Percentiles rank a stretch among this genome's conserved stretches.
phyloP scores from a whole-genome alignment of 2,797 vertebrate species.

The Chlorospingus flavigularis region DNA sequence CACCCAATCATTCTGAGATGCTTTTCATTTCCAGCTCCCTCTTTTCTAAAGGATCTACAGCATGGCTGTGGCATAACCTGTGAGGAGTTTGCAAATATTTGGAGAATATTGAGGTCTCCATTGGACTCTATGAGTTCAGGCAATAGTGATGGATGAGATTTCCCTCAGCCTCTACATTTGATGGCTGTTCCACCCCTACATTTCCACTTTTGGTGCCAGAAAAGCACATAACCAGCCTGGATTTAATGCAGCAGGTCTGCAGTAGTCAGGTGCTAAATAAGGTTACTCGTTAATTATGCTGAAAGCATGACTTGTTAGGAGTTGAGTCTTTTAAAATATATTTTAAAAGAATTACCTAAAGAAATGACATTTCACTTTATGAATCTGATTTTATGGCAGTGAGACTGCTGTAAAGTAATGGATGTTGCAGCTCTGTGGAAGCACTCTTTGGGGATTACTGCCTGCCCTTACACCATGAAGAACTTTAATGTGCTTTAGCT shows the following conservation, averaged over 20 bases:
- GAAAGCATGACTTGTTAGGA: neutral
- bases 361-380: conserved; percentile 9
- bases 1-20: neutral
- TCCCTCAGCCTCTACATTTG: neutral
- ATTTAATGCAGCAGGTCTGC: neutral
- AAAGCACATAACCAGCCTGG: neutral
- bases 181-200: fast-evolving
- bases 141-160: neutral
- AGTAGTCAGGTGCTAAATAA: neutral
- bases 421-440: neutral
- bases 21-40: neutral
- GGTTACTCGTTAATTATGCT: neutral
- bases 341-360: conserved; percentile 5
- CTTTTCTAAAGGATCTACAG: neutral
- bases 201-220: neutral
- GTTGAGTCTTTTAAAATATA: neutral
- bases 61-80: neutral
- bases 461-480: neutral
- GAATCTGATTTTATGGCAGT: neutral
- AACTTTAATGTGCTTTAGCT: neutral
- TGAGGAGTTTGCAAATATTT: neutral
- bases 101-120: neutral
- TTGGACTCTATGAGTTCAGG: neutral
- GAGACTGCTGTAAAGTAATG: neutral
- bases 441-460: neutral